Conservation (phyloP, 2,888 invertebrate genomes). For the Emmelina monodactyla region DNA sequence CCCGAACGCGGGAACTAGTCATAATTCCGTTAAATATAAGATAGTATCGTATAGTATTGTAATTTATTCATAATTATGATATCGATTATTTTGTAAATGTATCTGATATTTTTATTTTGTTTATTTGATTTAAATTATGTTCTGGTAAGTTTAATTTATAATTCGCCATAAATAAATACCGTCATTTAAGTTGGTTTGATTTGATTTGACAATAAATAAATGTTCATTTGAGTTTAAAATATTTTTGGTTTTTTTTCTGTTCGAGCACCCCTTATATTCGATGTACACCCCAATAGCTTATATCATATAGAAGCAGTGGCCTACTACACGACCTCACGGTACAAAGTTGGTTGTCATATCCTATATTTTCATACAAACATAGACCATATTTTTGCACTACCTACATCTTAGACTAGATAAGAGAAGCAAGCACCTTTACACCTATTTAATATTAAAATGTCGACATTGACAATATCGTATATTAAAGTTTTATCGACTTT, state of each 20-base stretch:
- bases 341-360: conserved; percentile 43
- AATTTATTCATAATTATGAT: neutral
- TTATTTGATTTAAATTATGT: conserved; percentile 15
- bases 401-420: too few species aligned
- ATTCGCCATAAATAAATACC: neutral
- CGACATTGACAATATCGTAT: too few species aligned
- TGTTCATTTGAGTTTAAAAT: conserved; percentile 3
- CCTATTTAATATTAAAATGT: too few species aligned
- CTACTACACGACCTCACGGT: conserved; percentile 37
- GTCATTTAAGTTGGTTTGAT: conserved; percentile 3
- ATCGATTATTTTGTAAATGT: neutral
- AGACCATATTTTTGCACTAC: conserved; percentile 56
- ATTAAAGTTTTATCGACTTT: too few species aligned
- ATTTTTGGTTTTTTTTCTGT: conserved; percentile 3
- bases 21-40: conserved; percentile 24
- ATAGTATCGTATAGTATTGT: neutral
- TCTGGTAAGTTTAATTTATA: conserved; percentile 7
- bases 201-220: conserved; percentile 3
- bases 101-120: conserved; percentile 15
- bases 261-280: neutral
- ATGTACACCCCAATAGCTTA: neutral
- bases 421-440: conserved; percentile 40
- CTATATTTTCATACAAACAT: conserved; percentile 50
- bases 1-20: conserved; percentile 40
- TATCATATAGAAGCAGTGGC: conserved; percentile 21